Conservation (phyloP, 2,888 invertebrate genomes). For the Lissocephala sabroskyi region DNA sequence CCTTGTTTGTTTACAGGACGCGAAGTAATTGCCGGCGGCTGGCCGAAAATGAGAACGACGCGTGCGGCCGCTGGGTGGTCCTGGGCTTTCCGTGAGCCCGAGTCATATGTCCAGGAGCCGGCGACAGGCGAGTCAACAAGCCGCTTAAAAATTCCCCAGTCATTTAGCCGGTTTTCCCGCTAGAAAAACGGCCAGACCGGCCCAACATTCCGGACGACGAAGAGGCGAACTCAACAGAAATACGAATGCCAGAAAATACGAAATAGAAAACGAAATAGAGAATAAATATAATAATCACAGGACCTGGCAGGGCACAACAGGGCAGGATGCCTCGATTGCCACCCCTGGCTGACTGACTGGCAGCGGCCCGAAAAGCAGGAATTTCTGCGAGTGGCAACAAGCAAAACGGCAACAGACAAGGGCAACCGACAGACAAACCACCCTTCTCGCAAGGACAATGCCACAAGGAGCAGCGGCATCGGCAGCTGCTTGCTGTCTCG, state of each 20-base stretch:
- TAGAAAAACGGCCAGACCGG: too few species aligned
- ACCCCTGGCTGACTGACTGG: slow-evolving; percentile 44
- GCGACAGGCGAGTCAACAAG: slow-evolving; percentile 28
- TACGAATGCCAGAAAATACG: slow-evolving; percentile 8
- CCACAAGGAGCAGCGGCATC: slow-evolving; percentile 33
- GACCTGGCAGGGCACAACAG: too few species aligned
- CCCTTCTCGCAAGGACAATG: slow-evolving; percentile 57
- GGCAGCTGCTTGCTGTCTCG: slow-evolving; percentile 16
- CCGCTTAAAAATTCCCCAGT: slow-evolving; percentile 7
- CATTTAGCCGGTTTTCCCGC: too few species aligned
- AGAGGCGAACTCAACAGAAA: slow-evolving; percentile 32
- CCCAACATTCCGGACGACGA: slow-evolving; percentile 24
- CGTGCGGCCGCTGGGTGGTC: neutral
- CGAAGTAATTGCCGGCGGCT: slow-evolving; percentile 45
- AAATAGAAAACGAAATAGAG: slow-evolving; percentile 58
- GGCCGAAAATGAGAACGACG: neutral
- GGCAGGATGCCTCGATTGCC: too few species aligned
- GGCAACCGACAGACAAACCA: slow-evolving; percentile 42
- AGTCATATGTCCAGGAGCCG: neutral
- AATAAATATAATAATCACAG: slow-evolving; percentile 60
- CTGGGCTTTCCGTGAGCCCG: neutral
- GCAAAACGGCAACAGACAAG: slow-evolving; percentile 21
- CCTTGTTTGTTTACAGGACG: slow-evolving; percentile 53
- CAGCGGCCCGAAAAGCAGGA: slow-evolving; percentile 49
- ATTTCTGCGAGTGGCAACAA: slow-evolving; percentile 30